Evolutionary conservation across 2,888 invertebrate species (phyloP), one percentile per base, ranked within the genome.

Genomic region (Catocala fraxini): DNA sequence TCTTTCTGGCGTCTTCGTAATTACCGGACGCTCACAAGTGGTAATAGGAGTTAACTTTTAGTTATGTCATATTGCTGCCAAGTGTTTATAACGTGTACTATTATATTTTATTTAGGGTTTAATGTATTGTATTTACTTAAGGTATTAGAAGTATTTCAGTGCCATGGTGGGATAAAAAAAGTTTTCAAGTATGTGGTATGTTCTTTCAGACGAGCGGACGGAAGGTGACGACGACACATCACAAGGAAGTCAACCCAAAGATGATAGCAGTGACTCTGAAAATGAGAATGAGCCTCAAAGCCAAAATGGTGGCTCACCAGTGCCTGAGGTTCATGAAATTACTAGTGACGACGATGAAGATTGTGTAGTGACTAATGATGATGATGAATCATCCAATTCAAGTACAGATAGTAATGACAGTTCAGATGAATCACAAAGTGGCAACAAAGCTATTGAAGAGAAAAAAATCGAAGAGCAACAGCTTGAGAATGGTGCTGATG

Each of bases 261-360:
- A 91, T 66, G 92, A 93, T 51, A 92, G 91, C 71, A 92, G 93
- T 87, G 92, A 92, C 52, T 91, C 91, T 56, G 89, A 89, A 71
- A 85, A 86, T 72, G 90, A 89, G 72, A 87, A 86, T 82, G 89
- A 88, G 69, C 84, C 89, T 53, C 92, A 92, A 71, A 91, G 84
- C 72, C 92, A 93, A 77, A 93, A 93, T 84, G 93, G 92, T 34
- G 90, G 85, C 11, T 90, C 79, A 45, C 87, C 85, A 15, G 89
- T 85, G 58, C 91, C 91, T 48, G 95, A 95, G 75, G 95, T 94
- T 5, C 94, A 95, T 78, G 95, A 95, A 82, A 94, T 94, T 59
- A 91, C 93, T 56, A 95, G 94, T 88, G 95, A 93, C 71, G 95
- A 96, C 77, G 94, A 95, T 68, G 96, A 96, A 74, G 95, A 95